Evolutionary conservation across 2,888 invertebrate species (phyloP).

Genomic region (Cephus runcator): DNA sequence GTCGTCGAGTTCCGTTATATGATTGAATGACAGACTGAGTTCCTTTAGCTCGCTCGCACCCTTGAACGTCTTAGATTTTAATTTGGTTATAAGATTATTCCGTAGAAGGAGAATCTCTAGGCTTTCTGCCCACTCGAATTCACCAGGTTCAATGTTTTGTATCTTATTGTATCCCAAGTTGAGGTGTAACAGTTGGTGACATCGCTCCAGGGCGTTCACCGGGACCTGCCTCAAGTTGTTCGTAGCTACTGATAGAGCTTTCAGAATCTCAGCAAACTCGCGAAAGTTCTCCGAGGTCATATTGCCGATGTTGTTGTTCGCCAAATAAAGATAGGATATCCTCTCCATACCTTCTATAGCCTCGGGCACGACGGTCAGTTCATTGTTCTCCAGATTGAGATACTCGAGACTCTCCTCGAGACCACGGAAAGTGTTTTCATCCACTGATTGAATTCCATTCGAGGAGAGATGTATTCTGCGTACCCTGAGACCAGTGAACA

Average conservation of each 20-base stretch:
- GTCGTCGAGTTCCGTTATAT: conserved; percentile 83
- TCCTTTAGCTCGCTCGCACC: conserved; percentile 83
- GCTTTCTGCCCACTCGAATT: conserved; percentile 84
- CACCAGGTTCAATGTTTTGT: conserved; percentile 78
- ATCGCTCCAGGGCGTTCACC: conserved; percentile 74
- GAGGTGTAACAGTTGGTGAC: conserved; percentile 83
- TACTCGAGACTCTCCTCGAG: conserved; percentile 81
- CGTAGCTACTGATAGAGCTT: conserved; percentile 83
- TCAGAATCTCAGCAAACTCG: conserved; percentile 72
- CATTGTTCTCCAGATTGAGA: conserved; percentile 85
- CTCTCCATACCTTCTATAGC: conserved; percentile 76
- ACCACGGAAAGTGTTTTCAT: conserved; percentile 78
- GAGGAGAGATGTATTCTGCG: conserved; percentile 83
- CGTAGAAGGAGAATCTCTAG: conserved; percentile 83
- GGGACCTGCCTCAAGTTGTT: conserved; percentile 83
- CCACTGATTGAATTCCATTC: conserved; percentile 77
- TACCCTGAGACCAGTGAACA: conserved; percentile 77
- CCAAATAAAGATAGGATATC: conserved; percentile 84
- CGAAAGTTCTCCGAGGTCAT: conserved; percentile 73
- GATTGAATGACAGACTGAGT: conserved; percentile 91
- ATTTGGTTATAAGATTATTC: conserved; percentile 83
- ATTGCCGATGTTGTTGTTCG: conserved; percentile 79
- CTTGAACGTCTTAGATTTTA: conserved; percentile 56
- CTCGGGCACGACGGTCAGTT: conserved; percentile 75
- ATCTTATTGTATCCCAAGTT: conserved; percentile 91